Conservation (phyloP, 2,888 invertebrate species). For the Standfussiana lucernea region DNA sequence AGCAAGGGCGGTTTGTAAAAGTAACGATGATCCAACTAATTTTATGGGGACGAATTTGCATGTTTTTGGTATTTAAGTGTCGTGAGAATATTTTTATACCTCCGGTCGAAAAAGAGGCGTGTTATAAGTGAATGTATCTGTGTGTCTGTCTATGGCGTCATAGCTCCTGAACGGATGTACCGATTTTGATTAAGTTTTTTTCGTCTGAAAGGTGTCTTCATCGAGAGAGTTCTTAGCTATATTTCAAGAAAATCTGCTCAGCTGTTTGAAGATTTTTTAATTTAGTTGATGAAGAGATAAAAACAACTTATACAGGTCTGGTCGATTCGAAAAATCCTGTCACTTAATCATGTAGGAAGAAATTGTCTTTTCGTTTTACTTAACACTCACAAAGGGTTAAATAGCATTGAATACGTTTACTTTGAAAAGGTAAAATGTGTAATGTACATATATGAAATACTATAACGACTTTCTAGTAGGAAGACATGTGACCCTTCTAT, state of each 20-base stretch:
- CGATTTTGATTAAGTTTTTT: not conserved
- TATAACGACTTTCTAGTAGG: too few relatives aligned
- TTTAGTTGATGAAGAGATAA: too few relatives aligned
- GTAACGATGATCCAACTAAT: conserved; percentile 49
- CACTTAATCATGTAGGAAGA: too few relatives aligned
- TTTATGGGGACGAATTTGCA: conserved; percentile 52
- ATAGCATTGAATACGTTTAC: too few relatives aligned
- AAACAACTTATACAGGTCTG: not conserved
- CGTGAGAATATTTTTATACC: not conserved
- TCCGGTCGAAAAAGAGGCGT: not conserved
- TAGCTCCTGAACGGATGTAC: not conserved
- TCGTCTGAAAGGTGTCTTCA: not conserved
- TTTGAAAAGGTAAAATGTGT: too few relatives aligned
- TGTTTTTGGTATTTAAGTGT: conserved; percentile 44
- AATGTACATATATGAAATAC: too few relatives aligned
- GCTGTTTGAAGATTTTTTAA: not conserved
- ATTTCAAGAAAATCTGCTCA: not conserved
- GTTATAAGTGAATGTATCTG: not conserved
- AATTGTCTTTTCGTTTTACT: too few relatives aligned
- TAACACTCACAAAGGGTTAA: too few relatives aligned
- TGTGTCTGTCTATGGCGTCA: not conserved
- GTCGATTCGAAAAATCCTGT: not conserved
- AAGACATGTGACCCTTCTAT: too few relatives aligned
- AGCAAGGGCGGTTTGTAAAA: conserved; percentile 33
- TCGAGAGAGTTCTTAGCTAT: not conserved